phyloP scores from a whole-genome alignment of 2,113 vertebrate species.

The Geothlypis trichas region DNA sequence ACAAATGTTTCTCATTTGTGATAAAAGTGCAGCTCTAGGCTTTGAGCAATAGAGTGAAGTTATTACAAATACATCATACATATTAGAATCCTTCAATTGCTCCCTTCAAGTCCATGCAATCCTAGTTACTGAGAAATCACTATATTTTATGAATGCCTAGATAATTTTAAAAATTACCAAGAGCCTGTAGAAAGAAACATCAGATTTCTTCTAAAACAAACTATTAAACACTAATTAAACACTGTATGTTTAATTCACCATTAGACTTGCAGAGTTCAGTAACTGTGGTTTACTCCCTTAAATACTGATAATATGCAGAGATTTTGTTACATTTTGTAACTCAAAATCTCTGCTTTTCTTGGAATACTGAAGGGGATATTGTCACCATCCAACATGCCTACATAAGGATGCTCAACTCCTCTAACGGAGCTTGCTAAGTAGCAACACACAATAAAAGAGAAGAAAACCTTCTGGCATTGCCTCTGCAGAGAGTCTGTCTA shows the following conservation, averaged over 20 bases:
- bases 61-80: background rate
- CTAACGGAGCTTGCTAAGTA: background rate
- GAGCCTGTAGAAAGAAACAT: background rate
- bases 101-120: background rate
- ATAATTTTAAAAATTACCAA: background rate
- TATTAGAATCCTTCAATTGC: background rate
- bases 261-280: background rate
- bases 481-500: background rate
- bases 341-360: background rate
- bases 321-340: background rate
- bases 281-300: background rate
- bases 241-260: background rate
- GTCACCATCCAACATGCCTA: background rate
- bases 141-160: background rate
- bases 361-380: background rate
- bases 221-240: background rate
- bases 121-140: background rate
- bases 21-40: background rate
- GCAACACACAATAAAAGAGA: background rate
- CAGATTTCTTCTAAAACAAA: background rate
- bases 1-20: background rate
- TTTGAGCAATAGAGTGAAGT: background rate
- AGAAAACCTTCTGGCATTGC: background rate
- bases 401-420: background rate
- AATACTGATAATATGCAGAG: background rate